These are phyloP conservation scores for Falco berigora DNA, from an alignment of 2,797 vertebrate genomes.

Conservation along the genomic window DNA sequence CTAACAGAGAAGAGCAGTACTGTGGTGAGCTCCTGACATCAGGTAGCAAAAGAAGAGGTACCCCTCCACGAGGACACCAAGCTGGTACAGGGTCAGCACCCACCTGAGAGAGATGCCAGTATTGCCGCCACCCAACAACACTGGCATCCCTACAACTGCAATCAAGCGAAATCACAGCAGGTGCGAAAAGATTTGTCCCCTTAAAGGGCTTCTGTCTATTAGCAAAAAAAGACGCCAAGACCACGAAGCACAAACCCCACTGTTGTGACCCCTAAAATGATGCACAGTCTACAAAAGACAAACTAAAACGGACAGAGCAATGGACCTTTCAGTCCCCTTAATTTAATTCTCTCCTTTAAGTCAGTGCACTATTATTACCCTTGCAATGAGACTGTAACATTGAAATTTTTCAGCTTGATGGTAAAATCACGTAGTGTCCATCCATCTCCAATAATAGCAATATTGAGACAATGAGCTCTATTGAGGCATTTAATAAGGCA, in stretches of 20 bases:
- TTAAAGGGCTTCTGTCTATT: not conserved
- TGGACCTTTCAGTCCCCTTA: conserved; percentile 49
- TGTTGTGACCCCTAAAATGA: conserved; percentile 37
- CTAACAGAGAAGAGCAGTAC: not conserved
- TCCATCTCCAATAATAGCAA: conserved; percentile 77
- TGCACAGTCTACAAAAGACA: conserved; percentile 32
- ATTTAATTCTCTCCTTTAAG: conserved; percentile 68
- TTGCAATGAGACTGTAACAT: conserved; percentile 59
- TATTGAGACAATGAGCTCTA: conserved; percentile 73
- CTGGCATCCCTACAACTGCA: rapidly evolving
- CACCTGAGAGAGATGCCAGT: not conserved
- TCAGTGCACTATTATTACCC: conserved; percentile 69
- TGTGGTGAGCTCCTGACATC: not conserved
- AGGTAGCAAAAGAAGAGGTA: not conserved
- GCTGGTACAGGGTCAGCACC: not conserved
- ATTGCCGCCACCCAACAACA: rapidly evolving
- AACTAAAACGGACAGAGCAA: conserved; percentile 52
- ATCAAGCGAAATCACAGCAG: not conserved
- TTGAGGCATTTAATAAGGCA: conserved; percentile 72
- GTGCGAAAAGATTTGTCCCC: not conserved
- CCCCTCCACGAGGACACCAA: not conserved
- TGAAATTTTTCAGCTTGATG: conserved; percentile 74
- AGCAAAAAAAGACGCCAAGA: conserved; percentile 1
- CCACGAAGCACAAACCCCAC: not conserved
- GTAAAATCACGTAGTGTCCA: conserved; percentile 75